Evolutionary conservation across 2,888 invertebrate species (phyloP).

Genomic region (Lomographa bimaculata): DNA sequence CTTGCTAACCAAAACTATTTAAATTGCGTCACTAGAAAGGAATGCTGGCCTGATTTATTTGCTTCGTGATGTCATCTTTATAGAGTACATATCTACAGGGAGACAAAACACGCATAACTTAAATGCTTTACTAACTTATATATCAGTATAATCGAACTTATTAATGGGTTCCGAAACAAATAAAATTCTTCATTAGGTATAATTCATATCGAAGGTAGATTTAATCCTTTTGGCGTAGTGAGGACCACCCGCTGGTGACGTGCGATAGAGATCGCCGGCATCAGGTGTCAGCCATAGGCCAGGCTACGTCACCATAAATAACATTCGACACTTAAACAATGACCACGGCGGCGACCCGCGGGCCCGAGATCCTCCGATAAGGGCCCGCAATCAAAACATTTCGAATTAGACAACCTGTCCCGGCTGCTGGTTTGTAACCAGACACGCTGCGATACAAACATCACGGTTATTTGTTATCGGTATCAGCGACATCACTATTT

Average conservation of each 20-base stretch:
- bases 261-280: conserved; percentile 63
- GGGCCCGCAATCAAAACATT: conserved; percentile 53
- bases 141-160: too few species aligned
- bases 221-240: conserved; percentile 34
- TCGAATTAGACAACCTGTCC: conserved; percentile 48
- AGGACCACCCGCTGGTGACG: conserved; percentile 61
- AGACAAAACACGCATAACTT: conserved; percentile 1
- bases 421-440: conserved; percentile 44
- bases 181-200: conserved; percentile 27
- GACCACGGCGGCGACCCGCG: conserved; percentile 47
- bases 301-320: conserved; percentile 62
- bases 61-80: conserved; percentile 48
- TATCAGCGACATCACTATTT: conserved; percentile 34
- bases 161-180: conserved; percentile 7
- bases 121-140: too few species aligned
- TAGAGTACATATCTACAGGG: conserved; percentile 14
- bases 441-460: conserved; percentile 40
- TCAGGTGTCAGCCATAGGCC: conserved; percentile 61
- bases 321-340: conserved; percentile 75
- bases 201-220: conserved; percentile 23
- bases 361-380: conserved; percentile 57
- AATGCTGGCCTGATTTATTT: conserved; percentile 46
- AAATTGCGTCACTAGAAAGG: conserved; percentile 39
- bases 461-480: conserved; percentile 36
- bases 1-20: conserved; percentile 28